Conservation (phyloP, 1,140 invertebrate genomes). For the Orchesella cincta region DNA sequence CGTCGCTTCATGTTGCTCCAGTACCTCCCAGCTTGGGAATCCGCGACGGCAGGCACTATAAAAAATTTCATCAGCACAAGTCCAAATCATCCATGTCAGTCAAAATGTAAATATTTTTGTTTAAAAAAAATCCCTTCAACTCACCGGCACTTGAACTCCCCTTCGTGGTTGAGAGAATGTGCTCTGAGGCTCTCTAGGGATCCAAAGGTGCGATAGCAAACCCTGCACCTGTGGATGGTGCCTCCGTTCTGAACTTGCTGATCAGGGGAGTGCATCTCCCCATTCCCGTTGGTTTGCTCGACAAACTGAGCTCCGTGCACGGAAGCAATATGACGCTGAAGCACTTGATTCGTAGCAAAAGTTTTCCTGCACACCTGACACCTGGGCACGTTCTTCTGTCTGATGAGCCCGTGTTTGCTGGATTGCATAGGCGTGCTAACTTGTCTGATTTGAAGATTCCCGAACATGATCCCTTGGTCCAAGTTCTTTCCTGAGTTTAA, state of each 20-base stretch:
- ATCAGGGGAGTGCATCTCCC: neutral
- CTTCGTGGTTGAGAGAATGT: slow-evolving; percentile 18
- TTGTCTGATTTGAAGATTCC: neutral
- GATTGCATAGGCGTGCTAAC: neutral
- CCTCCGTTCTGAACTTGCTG: neutral
- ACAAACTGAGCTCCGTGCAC: neutral
- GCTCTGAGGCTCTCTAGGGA: neutral
- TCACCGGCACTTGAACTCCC: slow-evolving; percentile 28
- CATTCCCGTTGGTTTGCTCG: neutral
- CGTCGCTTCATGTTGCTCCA: slow-evolving; percentile 37
- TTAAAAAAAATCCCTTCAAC: neutral
- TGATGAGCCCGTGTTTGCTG: neutral
- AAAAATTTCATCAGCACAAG: too few relatives aligned
- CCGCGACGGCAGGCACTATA: slow-evolving; percentile 37
- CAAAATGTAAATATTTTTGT: neutral
- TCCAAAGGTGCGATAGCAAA: slow-evolving; percentile 18
- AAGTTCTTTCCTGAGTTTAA: neutral
- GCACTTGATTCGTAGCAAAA: slow-evolving; percentile 29
- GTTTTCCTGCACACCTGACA: slow-evolving; percentile 33
- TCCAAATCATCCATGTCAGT: neutral
- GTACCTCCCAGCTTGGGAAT: slow-evolving; percentile 25
- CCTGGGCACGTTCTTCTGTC: slow-evolving; percentile 38
- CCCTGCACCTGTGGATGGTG: slow-evolving; percentile 1
- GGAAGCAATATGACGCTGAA: slow-evolving; percentile 11
- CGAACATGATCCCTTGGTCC: neutral